phyloP scores from a whole-genome alignment of 2,888 invertebrate genomes.

The Brenthis daphne region DNA sequence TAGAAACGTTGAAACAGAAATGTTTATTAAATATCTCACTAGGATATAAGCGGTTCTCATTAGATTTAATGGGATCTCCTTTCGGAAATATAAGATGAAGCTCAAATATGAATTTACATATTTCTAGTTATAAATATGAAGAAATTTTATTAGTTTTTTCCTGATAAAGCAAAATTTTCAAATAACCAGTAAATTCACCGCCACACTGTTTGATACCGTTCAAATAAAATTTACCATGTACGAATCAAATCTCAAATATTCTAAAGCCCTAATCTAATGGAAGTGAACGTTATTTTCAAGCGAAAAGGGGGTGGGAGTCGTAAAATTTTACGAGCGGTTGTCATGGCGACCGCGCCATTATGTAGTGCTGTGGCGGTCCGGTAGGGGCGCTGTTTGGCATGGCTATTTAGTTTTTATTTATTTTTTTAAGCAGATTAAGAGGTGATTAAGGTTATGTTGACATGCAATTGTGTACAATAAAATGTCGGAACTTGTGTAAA shows the following conservation, averaged over 20 bases:
- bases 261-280: slow-evolving; percentile 45
- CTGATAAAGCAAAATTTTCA: too few species aligned
- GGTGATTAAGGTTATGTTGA: slow-evolving; percentile 14
- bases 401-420: slow-evolving; percentile 11
- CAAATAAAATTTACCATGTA: slow-evolving; percentile 20
- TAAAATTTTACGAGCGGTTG: slow-evolving; percentile 77
- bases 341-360: slow-evolving; percentile 71
- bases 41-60: too few species aligned
- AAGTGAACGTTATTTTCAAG: slow-evolving; percentile 50
- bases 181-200: background rate
- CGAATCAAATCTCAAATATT: slow-evolving; percentile 36
- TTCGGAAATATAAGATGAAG: too few species aligned
- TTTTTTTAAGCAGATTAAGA: background rate
- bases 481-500: too few species aligned
- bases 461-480: background rate
- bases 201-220: background rate
- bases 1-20: too few species aligned
- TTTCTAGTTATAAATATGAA: too few species aligned
- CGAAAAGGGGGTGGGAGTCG: slow-evolving; percentile 59
- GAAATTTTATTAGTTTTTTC: too few species aligned
- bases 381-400: slow-evolving; percentile 22
- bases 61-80: too few species aligned
- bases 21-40: too few species aligned
- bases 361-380: slow-evolving; percentile 49
- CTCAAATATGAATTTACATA: too few species aligned